Base-by-base conservation (phyloP, 2,797 vertebrate species). In the Tauraco hartlaubi region DNA sequence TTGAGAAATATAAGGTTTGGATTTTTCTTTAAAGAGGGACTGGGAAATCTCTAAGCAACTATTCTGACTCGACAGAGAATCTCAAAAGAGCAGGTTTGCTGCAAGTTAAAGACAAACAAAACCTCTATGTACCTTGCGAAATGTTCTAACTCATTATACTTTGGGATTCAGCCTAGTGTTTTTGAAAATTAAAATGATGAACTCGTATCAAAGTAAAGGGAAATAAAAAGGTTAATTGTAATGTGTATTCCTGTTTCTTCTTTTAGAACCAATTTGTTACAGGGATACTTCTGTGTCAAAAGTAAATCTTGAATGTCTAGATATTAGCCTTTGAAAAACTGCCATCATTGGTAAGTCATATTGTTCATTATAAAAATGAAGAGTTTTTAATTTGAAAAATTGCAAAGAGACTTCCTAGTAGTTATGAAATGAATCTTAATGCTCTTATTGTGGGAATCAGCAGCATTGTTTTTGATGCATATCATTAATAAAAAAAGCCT, bases 331-430 rank as follows among this genome's bases (percentile, higher is more conserved):
- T 85, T 95, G 79, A 92, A 71, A 95, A 96, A 58, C 62, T 62
- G 31, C 71, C 80, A 23, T 74, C 59, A 62, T 58, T 96, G 90
- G 82, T 59, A 81, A 82, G 31, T 52, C 22, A 61, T 85, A 86
- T 61, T 86, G 84, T 86, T 96, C 63, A 77, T 86, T 87, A 82
- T 31, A 88, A 82, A 95, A 94, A 73, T 77, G 44, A 79, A 49
- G 91, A 82, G 49, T 35, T 88, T 71, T 92, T 95, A 85, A 92
- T 90, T 89, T 94, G 94, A 95, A 90, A 92, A 92, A 96, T 80
- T 94, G 61, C 80, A 55, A 33, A 71, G 54, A 91, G 79, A 48
- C 56, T 97, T 97, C 81, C 29, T 85, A 63, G 28, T 76, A 64
- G 56, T 59, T 89, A 76, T n/a, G 82, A 95, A 95, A 92, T 86